phyloP scores from a whole-genome alignment of 2,888 invertebrate genomes.

The Oscheius myriophilus region DNA sequence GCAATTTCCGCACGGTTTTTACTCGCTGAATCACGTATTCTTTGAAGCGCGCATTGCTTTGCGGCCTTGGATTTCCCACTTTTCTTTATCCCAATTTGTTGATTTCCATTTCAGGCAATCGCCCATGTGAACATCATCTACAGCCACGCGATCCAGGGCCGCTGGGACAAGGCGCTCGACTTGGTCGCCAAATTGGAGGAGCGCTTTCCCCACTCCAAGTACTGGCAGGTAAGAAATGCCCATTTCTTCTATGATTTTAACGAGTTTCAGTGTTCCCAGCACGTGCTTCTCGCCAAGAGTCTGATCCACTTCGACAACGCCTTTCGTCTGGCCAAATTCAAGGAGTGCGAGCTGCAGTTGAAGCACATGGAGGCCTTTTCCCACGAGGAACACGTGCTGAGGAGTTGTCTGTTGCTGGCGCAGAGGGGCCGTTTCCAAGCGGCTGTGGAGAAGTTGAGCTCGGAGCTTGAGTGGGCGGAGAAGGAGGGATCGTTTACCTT shows the following conservation, averaged over 20 bases:
- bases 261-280: constrained; percentile 30
- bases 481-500: neutral
- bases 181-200: constrained; percentile 9
- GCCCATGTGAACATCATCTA: constrained; percentile 37
- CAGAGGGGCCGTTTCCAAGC: neutral
- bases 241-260: neutral
- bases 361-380: constrained; percentile 12
- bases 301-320: constrained; percentile 36
- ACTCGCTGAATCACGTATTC: too few relatives aligned
- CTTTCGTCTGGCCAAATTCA: constrained; percentile 28
- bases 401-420: neutral
- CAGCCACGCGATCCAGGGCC: constrained; percentile 27
- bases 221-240: neutral
- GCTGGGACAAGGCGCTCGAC: constrained; percentile 25
- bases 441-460: neutral
- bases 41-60: too few relatives aligned
- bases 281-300: constrained; percentile 27
- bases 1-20: too few relatives aligned
- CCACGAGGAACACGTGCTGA: constrained; percentile 29
- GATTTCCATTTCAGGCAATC: constrained; percentile 32
- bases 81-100: too few relatives aligned
- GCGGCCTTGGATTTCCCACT: too few relatives aligned
- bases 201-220: neutral
- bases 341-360: constrained; percentile 25
- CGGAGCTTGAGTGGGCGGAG: neutral